Evolutionary conservation across 2,113 vertebrate species (phyloP), one percentile per base, ranked within the genome.

Genomic region (Otis tarda): DNA sequence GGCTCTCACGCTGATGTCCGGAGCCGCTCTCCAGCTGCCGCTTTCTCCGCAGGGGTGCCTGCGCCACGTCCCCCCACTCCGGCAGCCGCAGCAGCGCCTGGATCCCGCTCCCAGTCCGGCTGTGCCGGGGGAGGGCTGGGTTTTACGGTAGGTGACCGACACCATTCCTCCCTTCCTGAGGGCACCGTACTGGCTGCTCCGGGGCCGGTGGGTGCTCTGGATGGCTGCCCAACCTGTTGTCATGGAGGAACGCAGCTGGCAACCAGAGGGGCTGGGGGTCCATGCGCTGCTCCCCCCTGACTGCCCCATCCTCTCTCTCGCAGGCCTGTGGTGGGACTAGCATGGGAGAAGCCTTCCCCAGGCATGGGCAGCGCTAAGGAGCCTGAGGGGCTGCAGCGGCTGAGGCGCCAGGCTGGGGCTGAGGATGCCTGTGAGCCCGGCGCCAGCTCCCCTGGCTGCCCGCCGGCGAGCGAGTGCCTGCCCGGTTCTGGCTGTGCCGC

Each of bases 321-420:
- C 97, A 98, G 98, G 95, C 63, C 87, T 11, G 50, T 22, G 2
- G 87, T 3, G 2, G 77, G 68, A 93, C 81, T 97, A 96, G 93
- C 82, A 97, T 97, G 98, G 95, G 94, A 96, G 53, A 95, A 90
- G 65, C 67, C 84, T 92, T 84, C n/a, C 69, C 81, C 3, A 20
- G 93, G 94, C 60, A 95, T 97, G 97, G 97, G 94, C 94, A 97
- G 97, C 6, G 88, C 97, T 98, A 95, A 98, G 97, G 96, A 98
- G 68, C 96, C 96, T 1, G 87, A 92, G 91, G 92, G 95, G 76
- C 89, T 97, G 94, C 97, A 91, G 73, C 94, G 97, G 64, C 92
- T 97, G 76, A 94, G 22, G 33, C 16, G 21, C 65, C 96, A 97
- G 84, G 95, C 90, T 1, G 47, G 78, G 67, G 60, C 65, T 1